Conservation (phyloP, 2,888 invertebrate genomes). For the Hypercompe scribonia region DNA sequence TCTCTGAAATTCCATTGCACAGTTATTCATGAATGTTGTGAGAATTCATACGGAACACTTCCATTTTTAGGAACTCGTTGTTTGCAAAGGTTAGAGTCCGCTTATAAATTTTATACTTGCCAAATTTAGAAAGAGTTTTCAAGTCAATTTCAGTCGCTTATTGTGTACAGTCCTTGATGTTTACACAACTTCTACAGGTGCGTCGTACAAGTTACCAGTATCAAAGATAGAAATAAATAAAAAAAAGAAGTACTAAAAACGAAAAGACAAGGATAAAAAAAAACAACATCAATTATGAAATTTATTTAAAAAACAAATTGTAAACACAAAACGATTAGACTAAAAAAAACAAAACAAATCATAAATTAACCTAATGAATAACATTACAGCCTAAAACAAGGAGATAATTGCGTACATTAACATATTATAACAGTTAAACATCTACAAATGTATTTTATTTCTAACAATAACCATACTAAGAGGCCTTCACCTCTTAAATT, state of each 20-base stretch:
- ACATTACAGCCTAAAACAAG: not conserved
- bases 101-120: not conserved
- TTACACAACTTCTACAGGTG: not conserved
- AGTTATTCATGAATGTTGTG: not conserved
- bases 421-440: not conserved
- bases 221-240: not conserved
- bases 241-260: not conserved
- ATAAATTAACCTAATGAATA: not conserved
- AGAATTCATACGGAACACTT: not conserved
- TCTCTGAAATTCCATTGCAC: not conserved
- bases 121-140: not conserved
- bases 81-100: not conserved
- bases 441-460: not conserved
- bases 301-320: not conserved
- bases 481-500: not conserved
- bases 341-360: not conserved
- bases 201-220: not conserved
- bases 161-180: not conserved
- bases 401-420: not conserved
- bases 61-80: not conserved
- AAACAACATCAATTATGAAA: not conserved
- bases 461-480: not conserved
- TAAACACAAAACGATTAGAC: not conserved
- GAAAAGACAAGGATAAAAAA: not conserved
- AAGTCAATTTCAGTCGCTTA: not conserved